These are phyloP conservation scores for Drosophila santomea DNA, from an alignment of 1,140 invertebrate genomes.

Conservation along the genomic window DNA sequence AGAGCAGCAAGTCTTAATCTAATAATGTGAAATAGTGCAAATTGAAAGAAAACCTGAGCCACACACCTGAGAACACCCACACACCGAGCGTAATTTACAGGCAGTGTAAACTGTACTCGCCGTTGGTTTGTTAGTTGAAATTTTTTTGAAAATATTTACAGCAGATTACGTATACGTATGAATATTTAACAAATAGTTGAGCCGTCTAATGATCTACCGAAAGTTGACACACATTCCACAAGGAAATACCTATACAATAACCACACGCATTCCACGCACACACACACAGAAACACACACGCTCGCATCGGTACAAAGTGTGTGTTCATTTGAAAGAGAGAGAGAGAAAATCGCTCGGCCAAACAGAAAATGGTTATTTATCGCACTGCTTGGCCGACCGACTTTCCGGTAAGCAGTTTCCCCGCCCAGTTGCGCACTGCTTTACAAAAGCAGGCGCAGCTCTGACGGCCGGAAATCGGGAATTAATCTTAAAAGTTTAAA, in stretches of 20 bases:
- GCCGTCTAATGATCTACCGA: constrained; percentile 71
- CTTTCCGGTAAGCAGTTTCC: constrained; percentile 32
- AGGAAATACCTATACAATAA: constrained; percentile 25
- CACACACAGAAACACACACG: constrained; percentile 29
- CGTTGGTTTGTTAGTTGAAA: constrained; percentile 81
- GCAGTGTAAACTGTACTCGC: constrained; percentile 79
- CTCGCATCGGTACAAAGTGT: constrained; percentile 62
- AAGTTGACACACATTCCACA: constrained; percentile 71
- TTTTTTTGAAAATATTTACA: constrained; percentile 76
- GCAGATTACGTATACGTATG: constrained; percentile 54
- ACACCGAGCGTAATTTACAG: constrained; percentile 41
- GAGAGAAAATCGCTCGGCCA: constrained; percentile 60
- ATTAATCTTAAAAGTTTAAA: constrained; percentile 18
- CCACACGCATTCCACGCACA: constrained; percentile 48
- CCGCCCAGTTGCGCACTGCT: constrained; percentile 14
- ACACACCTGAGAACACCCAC: constrained; percentile 48
- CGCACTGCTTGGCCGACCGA: constrained; percentile 39
- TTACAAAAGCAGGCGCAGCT: constrained; percentile 39
- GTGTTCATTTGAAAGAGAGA: constrained; percentile 56
- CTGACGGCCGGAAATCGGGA: constrained; percentile 11
- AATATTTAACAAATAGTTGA: constrained; percentile 67
- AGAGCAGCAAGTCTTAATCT: constrained; percentile 53
- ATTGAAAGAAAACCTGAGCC: constrained; percentile 47
- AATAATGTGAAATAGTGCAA: constrained; percentile 61
- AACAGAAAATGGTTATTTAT: constrained; percentile 1